Conservation (phyloP, 2,113 vertebrate genomes). For the Chloebia gouldiae region DNA sequence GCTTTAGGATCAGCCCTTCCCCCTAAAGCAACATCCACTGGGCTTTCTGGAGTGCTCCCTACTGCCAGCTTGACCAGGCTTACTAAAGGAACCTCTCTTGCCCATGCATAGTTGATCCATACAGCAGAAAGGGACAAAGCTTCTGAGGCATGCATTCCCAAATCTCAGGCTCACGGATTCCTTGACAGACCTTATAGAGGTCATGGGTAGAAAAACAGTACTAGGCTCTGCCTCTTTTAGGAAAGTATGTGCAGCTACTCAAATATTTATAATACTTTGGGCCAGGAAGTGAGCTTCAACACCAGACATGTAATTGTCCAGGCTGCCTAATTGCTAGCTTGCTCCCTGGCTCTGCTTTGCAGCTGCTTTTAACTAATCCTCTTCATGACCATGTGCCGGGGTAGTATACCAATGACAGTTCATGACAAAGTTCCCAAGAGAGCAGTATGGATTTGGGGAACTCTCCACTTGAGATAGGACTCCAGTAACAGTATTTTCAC, state of each 20-base stretch:
- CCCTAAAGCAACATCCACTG: background rate
- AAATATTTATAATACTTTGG: background rate
- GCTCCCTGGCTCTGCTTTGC: background rate
- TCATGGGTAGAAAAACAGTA: background rate
- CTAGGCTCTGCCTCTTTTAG: background rate
- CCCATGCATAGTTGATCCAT: rapidly evolving
- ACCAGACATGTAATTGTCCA: background rate
- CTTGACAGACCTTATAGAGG: background rate
- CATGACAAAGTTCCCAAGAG: background rate
- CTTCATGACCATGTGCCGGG: background rate
- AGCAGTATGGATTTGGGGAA: background rate
- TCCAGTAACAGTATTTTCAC: background rate
- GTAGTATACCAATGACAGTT: background rate
- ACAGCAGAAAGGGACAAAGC: background rate
- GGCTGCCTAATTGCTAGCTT: background rate
- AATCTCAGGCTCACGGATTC: background rate
- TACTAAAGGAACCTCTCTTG: background rate
- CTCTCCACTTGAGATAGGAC: background rate
- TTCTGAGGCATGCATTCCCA: background rate
- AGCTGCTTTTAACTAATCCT: background rate
- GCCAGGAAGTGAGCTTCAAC: background rate
- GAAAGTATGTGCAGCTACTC: background rate
- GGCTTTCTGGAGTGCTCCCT: background rate
- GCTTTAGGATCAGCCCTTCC: background rate
- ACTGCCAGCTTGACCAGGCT: background rate